Evolutionary conservation across 2,888 invertebrate genomes (phyloP), one percentile per base, ranked within the genome.

Genomic region (Clivina fossor): DNA sequence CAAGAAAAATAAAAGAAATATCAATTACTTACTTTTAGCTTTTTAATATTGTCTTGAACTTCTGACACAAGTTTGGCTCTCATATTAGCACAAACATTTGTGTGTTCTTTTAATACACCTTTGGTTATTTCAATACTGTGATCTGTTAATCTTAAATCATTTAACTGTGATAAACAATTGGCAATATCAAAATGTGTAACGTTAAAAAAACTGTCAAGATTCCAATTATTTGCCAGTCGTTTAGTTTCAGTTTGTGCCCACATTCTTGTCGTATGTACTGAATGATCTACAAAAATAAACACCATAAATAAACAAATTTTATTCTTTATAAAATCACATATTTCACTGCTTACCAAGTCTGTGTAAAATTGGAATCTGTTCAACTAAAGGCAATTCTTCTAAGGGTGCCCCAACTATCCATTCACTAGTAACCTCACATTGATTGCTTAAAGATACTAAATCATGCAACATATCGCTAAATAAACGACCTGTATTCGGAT

Each of bases 61-160:
- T 91, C 90, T 0, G 88, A 87, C 8, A 87, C 84, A 28, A 91
- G 76, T 71, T 90, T 90, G 40, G 86, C 86, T 64, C 90, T 80
- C 84, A 90, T 84, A 63, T 87, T 85, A 0, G 85, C 84, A 67
- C 90, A 90, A 1, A 90, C 90, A 66, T 86, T 82, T 64, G 90
- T 88, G 60, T 90, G 85, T 8, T 88, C 88, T 55, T 85, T 87
- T 44, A 84, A 69, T 11, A 68, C 67, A 3, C 70, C 71, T 46
- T 72, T 74, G 50, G 80, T 83, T 62, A 81, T 81, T 66, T 77
- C 77, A 16, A 66, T 62, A 0, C 76, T 76, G 60, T 85, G 84
- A 67, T 85, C 84, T 3, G 82, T 80, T 55, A 86, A 77, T 66
- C 83, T 71, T 60, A 82, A 68, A 53, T 77, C 76, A 22, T 74